Evolutionary conservation across 2,797 vertebrate genomes (phyloP).

Genomic region (Muraenolepis orangiensis): DNA sequence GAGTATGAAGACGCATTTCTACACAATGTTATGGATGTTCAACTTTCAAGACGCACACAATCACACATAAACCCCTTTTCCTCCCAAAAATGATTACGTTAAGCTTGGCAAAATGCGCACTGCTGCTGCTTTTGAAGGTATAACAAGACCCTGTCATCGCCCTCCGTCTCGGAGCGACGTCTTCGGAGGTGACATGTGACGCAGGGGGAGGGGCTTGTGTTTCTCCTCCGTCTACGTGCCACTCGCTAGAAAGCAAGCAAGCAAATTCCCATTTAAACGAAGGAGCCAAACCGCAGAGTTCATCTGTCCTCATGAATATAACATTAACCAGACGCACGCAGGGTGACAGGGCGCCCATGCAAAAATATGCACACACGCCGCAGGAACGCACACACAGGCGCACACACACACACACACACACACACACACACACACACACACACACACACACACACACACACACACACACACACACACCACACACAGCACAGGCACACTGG

Average conservation of each 20-base stretch:
- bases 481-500: background rate
- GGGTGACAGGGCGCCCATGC: slow-evolving; percentile 42
- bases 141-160: too few relatives aligned
- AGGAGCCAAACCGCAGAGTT: slow-evolving; percentile 42
- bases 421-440: slow-evolving; percentile 20
- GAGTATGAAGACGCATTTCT: background rate
- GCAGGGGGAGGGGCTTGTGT: slow-evolving; percentile 44
- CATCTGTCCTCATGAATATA: slow-evolving; percentile 63
- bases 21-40: background rate
- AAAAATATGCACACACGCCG: slow-evolving; percentile 13
- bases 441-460: slow-evolving; percentile 27
- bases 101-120: background rate
- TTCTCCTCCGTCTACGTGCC: slow-evolving; percentile 38
- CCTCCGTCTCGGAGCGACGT: background rate
- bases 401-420: too few relatives aligned
- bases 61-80: background rate
- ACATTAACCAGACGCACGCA: slow-evolving; percentile 57
- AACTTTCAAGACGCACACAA: background rate
- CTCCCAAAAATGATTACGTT: background rate
- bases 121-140: too few relatives aligned
- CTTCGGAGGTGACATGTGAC: slow-evolving; percentile 46
- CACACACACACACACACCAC: slow-evolving; percentile 37
- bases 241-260: slow-evolving; percentile 20
- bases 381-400: slow-evolving; percentile 18
- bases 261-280: slow-evolving; percentile 52